A percentile compares a stretch with the other conserved stretches of the same genome.
Conservation (phyloP, 2,113 vertebrate genomes). For the Alaudala cheleensis region DNA sequence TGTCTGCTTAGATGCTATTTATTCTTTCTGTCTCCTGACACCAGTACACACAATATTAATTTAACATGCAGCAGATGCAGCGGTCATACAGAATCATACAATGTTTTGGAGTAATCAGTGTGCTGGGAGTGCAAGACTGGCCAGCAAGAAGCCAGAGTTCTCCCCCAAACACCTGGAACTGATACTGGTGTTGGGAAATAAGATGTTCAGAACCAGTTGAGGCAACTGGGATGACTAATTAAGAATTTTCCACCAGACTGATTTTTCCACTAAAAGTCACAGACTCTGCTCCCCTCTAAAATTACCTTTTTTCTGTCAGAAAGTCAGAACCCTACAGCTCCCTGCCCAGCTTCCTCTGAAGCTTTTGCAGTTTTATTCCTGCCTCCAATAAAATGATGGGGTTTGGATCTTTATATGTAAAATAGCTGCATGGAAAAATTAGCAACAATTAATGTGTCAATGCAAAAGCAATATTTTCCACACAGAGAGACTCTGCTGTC, state of each 20-base stretch:
- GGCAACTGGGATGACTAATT: not conserved
- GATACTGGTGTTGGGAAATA: not conserved
- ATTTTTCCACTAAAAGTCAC: not conserved
- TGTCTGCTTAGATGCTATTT: not conserved
- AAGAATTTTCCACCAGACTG: not conserved
- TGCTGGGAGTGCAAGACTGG: not conserved
- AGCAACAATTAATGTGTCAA: not conserved
- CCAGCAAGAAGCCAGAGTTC: not conserved
- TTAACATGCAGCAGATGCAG: constrained; percentile 1
- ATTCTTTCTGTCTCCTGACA: constrained; percentile 23
- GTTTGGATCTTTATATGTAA: not conserved
- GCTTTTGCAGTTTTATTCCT: not conserved
- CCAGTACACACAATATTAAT: not conserved
- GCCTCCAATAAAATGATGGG: not conserved
- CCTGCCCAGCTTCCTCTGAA: not conserved
- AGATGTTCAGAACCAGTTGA: not conserved
- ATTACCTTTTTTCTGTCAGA: not conserved
- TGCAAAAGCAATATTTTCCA: not conserved
- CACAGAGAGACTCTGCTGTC: not conserved
- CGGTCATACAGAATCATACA: not conserved
- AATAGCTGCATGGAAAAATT: not conserved
- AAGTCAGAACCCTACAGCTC: not conserved
- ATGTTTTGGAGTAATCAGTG: not conserved
- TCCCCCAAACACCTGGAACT: not conserved
- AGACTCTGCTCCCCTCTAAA: not conserved